These are phyloP conservation scores for Rattus rattus DNA, from an alignment of 2,113 vertebrate genomes.

Conservation along the genomic window DNA sequence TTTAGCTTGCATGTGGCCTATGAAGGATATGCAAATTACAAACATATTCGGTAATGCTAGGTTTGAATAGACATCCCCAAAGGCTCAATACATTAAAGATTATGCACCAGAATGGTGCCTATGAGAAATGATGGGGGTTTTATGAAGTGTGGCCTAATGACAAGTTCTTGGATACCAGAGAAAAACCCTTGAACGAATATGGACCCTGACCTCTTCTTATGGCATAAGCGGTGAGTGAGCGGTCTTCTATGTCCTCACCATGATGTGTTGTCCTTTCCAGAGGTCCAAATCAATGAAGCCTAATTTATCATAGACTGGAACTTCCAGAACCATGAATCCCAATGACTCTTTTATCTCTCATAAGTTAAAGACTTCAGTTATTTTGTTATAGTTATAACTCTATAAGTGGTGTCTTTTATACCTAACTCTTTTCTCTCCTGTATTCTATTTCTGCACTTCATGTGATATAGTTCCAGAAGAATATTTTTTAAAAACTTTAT, in stretches of 20 bases:
- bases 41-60: not conserved
- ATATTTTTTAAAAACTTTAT: not conserved
- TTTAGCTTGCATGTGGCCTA: not conserved
- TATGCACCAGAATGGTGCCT: too few species aligned
- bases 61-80: not conserved
- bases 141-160: not conserved
- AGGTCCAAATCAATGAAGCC: not conserved
- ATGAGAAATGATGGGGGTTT: not conserved
- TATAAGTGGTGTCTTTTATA: not conserved
- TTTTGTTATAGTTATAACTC: not conserved
- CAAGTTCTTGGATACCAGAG: not conserved
- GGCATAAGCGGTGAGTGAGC: not conserved
- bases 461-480: not conserved
- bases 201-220: not conserved
- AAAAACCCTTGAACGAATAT: not conserved
- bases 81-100: not conserved
- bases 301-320: not conserved
- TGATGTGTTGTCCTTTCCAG: not conserved
- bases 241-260: too few species aligned
- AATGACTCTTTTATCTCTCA: not conserved
- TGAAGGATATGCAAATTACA: not conserved
- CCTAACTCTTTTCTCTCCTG: not conserved
- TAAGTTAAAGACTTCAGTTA: not conserved
- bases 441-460: not conserved
- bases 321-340: not conserved